phyloP scores from a whole-genome alignment of 2,113 vertebrate genomes.

The Machaerirhynchus nigripectus region DNA sequence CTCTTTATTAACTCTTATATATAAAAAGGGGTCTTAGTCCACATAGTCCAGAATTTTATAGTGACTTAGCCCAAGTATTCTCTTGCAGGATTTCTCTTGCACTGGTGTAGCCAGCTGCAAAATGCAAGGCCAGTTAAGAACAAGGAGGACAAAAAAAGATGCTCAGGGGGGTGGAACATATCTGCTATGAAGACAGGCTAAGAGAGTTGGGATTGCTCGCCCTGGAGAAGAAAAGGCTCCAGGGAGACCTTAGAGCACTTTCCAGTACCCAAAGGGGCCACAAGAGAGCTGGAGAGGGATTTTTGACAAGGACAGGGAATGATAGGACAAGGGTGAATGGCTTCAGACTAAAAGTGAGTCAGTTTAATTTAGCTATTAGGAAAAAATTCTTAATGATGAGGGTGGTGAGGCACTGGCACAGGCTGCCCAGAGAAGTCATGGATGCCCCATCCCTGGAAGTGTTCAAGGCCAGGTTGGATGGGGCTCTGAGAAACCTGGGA shows the following conservation, averaged over 20 bases:
- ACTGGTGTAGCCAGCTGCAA: neutral
- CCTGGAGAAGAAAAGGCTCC: neutral
- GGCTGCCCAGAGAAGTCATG: fast-evolving
- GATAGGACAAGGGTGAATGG: neutral
- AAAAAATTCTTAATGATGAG: neutral
- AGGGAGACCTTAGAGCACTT: neutral
- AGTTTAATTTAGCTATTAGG: neutral
- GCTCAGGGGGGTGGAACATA: neutral
- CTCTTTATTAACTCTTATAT: neutral
- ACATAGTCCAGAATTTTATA: neutral
- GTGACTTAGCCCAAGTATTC: neutral
- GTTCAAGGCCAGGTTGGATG: neutral
- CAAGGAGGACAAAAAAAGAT: neutral
- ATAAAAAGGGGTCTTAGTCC: neutral
- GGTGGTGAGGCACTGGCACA: neutral
- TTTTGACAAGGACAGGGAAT: neutral
- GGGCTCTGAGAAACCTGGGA: neutral
- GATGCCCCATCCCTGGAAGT: neutral
- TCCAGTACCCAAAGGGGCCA: neutral
- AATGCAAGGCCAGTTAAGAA: neutral
- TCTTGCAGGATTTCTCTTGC: neutral
- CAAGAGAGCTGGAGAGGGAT: neutral
- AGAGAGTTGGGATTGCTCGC: neutral
- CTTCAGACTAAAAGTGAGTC: neutral
- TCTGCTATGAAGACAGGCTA: neutral